phyloP scores from a whole-genome alignment of 2,888 invertebrate genomes.

The Strigamia transsilvanica region DNA sequence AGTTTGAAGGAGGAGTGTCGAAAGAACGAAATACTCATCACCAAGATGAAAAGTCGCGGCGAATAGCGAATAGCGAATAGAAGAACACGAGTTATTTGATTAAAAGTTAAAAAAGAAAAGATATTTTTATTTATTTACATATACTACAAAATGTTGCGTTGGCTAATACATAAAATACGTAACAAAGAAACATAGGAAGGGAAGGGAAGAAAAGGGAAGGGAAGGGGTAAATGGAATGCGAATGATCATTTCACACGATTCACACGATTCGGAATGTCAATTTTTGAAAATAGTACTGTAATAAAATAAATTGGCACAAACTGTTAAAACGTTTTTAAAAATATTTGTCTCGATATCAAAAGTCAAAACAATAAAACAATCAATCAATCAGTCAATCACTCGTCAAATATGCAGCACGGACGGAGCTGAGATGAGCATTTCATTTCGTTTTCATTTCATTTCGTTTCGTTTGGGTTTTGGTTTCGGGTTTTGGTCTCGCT shows the following conservation, averaged over 20 bases:
- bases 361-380: background rate
- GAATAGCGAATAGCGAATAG: constrained; percentile 55
- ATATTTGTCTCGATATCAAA: background rate
- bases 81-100: background rate
- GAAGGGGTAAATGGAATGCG: constrained; percentile 13
- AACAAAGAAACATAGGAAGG: background rate
- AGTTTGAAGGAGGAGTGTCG: constrained; percentile 80
- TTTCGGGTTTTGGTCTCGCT: too few relatives aligned
- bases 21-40: constrained; percentile 72
- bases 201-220: background rate
- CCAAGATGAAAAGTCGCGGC: constrained; percentile 57
- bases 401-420: background rate
- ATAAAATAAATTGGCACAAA: constrained; percentile 34
- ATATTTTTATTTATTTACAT: constrained; percentile 37
- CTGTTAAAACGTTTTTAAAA: background rate
- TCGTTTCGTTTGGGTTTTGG: too few relatives aligned
- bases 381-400: background rate
- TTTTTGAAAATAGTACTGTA: background rate
- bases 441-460: too few relatives aligned
- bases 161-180: constrained; percentile 11
- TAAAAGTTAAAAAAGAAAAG: constrained; percentile 13
- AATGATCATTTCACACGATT: background rate
- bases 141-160: constrained; percentile 13
- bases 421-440: background rate
- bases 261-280: constrained; percentile 23